Conservation (phyloP, 2,888 invertebrate species). For the Philaethria dido region DNA sequence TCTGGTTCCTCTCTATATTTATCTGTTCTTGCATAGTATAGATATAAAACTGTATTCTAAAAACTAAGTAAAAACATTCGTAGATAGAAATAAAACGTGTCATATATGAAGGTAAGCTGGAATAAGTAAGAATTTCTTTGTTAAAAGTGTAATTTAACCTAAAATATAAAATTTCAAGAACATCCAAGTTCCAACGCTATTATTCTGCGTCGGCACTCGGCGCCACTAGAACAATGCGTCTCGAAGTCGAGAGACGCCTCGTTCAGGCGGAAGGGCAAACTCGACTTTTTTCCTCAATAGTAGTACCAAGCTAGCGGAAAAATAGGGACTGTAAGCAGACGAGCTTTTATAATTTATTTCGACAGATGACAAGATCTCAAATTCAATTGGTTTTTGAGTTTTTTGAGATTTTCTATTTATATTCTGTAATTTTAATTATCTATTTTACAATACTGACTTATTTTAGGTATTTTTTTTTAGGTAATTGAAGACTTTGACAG, state of each 20-base stretch:
- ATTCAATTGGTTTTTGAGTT: constrained; percentile 2
- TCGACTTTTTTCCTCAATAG: constrained; percentile 35
- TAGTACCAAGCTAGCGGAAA: constrained; percentile 23
- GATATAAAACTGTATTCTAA: background rate
- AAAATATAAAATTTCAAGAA: constrained; percentile 28
- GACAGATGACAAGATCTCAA: constrained; percentile 1
- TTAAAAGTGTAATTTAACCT: constrained; percentile 11
- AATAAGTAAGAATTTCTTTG: constrained; percentile 12
- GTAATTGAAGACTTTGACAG: background rate
- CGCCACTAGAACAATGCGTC: constrained; percentile 42
- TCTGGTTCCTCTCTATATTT: no score
- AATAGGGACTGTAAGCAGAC: constrained; percentile 19
- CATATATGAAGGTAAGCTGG: background rate
- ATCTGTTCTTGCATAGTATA: background rate
- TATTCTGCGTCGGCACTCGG: constrained; percentile 44
- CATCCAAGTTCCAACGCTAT: constrained; percentile 31
- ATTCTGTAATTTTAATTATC: background rate
- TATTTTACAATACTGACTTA: background rate
- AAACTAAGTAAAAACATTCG: background rate
- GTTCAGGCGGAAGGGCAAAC: constrained; percentile 44
- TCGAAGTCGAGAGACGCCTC: constrained; percentile 44
- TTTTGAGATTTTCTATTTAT: background rate
- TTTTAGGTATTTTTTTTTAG: background rate
- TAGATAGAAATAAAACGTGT: background rate
- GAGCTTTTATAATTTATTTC: constrained; percentile 20